phyloP scores from a whole-genome alignment of 1,140 invertebrate species.

The Arctopsyche grandis region DNA sequence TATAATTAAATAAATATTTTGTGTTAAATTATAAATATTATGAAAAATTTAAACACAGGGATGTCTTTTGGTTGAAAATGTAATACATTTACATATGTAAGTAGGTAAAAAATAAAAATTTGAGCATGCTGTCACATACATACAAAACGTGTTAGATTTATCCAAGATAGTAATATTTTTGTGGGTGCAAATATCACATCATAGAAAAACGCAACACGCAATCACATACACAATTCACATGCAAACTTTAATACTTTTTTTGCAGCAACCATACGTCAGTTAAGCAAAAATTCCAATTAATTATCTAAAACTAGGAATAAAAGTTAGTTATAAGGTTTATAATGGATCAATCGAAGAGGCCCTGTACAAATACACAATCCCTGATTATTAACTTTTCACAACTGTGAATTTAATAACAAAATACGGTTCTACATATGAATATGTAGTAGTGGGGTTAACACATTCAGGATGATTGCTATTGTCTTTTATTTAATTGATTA shows the following conservation, averaged over 20 bases:
- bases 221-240: not conserved
- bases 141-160: not conserved
- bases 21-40: slow-evolving; percentile 54
- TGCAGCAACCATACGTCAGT: slow-evolving; percentile 35
- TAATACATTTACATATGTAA: not conserved
- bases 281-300: slow-evolving; percentile 25
- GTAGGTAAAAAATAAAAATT: too few species aligned
- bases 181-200: slow-evolving; percentile 4
- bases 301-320: slow-evolving; percentile 27
- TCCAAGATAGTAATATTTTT: not conserved
- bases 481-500: too few species aligned
- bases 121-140: not conserved
- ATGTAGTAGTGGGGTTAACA: not conserved
- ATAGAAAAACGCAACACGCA: not conserved
- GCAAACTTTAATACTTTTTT: not conserved
- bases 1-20: not conserved
- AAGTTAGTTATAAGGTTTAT: slow-evolving; percentile 12
- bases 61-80: not conserved
- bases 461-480: not conserved
- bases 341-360: slow-evolving; percentile 53
- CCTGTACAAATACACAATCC: slow-evolving; percentile 41
- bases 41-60: slow-evolving; percentile 40
- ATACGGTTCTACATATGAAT: too few species aligned
- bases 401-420: not conserved
- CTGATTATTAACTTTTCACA: not conserved